Conservation (phyloP, 92 coral and sea anemone species). For the Scolanthus callimorphus region DNA sequence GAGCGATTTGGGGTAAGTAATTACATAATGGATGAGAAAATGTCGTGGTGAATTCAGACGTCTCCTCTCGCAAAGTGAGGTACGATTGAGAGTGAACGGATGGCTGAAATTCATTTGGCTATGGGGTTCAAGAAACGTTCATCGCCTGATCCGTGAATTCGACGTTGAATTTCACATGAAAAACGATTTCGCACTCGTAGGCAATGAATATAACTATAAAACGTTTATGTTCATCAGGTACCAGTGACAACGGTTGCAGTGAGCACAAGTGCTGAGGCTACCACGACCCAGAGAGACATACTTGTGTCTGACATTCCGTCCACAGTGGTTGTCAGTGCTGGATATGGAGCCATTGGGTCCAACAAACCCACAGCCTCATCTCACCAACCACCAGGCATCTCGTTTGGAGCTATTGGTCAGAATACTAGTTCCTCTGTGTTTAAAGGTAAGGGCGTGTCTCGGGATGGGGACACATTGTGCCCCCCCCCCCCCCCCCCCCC, state of each 20-base stretch:
- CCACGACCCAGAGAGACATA: constrained; percentile 46
- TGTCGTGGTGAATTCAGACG: too few relatives aligned
- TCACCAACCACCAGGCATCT: constrained; percentile 11
- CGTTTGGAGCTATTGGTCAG: constrained; percentile 84
- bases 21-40: too few relatives aligned
- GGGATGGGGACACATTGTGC: too few relatives aligned
- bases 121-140: too few relatives aligned
- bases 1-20: too few relatives aligned
- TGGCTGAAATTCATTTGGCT: too few relatives aligned
- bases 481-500: too few relatives aligned
- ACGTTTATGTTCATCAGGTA: constrained; percentile 12
- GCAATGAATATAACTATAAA: too few relatives aligned
- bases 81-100: too few relatives aligned
- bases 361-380: constrained; percentile 9
- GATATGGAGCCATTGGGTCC: constrained; percentile 52
- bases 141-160: too few relatives aligned
- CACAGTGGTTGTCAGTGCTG: constrained; percentile 9
- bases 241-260: constrained; percentile 69
- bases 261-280: constrained; percentile 74
- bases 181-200: not conserved
- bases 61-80: too few relatives aligned
- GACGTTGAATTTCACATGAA: too few relatives aligned
- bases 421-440: constrained; percentile 42
- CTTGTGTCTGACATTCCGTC: constrained; percentile 37
- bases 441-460: constrained; percentile 63